Base-by-base conservation (phyloP, 2,113 vertebrate genomes). In the Sceloporus undulatus region DNA sequence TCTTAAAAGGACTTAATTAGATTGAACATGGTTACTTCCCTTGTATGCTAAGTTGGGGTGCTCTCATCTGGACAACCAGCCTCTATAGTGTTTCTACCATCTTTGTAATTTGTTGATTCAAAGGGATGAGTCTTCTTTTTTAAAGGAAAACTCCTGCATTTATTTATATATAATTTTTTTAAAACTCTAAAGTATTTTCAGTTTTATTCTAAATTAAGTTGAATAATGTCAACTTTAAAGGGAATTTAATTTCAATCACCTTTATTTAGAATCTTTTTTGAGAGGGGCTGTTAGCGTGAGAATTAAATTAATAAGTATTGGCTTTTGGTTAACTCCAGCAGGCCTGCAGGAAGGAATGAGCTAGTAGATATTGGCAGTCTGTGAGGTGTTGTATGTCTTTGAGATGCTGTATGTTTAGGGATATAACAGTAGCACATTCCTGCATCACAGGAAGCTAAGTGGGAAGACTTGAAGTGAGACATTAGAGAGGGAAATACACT, bases 1-100 rank as follows among this genome's bases (percentile, higher is more conserved):
- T 93, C 94, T 94, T 94, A 90, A 95, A 94, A 95, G 92, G 90
- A 87, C 90, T 90, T 96, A 95, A 95, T 96, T 94, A 95, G 96
- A 91, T 93, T 92, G 93, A 93, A 5, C 40, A n/a, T 88, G 90
- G 91, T 93, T 91, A 74, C 90, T 66, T 87, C 91, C 93, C 90
- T 88, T 19, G 23, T 59, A 6, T 85, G 86, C 87, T 92, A 89
- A 88, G 75, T 82, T 90, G 62, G 78, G 73, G 56, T 29, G 90
- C 92, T 86, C 90, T 91, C 94, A 93, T 94, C 92, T 87, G 1
- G 71, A 84, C 88, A 29, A 6, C 40, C 81, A 90, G 48, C 42
- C 91, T 94, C 82, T 71, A 90, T 85, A 82, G 85, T 77, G 85
- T 92, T 91, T 93, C 93, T 90, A 86, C 93, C 85, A 89, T 90